Evolutionary conservation across 1,140 invertebrate species (phyloP), one percentile per base, ranked within the genome.

Genomic region (Anastatus disparis): DNA sequence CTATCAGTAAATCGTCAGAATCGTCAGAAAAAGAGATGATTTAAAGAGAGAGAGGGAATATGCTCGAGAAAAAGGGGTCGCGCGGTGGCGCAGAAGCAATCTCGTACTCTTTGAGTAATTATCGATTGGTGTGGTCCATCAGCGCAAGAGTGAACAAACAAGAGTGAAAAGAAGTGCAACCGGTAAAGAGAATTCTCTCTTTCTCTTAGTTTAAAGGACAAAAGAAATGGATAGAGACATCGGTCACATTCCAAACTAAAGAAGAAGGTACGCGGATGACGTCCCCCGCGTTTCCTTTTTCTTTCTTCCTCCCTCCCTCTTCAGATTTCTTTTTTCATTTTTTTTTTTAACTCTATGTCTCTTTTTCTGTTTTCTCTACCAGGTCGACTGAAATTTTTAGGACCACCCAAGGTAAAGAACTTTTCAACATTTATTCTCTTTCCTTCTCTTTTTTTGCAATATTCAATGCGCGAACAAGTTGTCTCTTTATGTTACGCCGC

Each of bases 191-290:
- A 72, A 74, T 68, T 38, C 24, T n/a, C n/a, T n/a, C n/a, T n/a
- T n/a, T n/a, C n/a, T n/a, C n/a, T n/a, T n/a, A n/a, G n/a, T n/a
- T n/a, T n/a, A n/a, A n/a, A 35, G 75, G 72, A 80, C 77, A 78
- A 77, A 81, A 84, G 81, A 85, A 85, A 77, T 79, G 80, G 82
- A 85, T 85, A 85, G 84, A 85, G 84, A 85, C 84, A 85, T 85
- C 84, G 84, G 83, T 78, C 77, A 80, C 83, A 85, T 84, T 85
- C 84, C 82, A 75, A n/a, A n/a, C 56, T 58, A 79, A 20, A 13
- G 75, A 77, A 40, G n/a, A 22, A 85, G 81, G 81, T 81, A 85
- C 74, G 81, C 78, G 77, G 79, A 71, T 77, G 70, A 75, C n/a
- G 64, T 74, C 70, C 72, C 68, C 71, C 17, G 22, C 20, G 24